Conservation (phyloP, 1,140 invertebrate species). For the Cydia amplana region DNA sequence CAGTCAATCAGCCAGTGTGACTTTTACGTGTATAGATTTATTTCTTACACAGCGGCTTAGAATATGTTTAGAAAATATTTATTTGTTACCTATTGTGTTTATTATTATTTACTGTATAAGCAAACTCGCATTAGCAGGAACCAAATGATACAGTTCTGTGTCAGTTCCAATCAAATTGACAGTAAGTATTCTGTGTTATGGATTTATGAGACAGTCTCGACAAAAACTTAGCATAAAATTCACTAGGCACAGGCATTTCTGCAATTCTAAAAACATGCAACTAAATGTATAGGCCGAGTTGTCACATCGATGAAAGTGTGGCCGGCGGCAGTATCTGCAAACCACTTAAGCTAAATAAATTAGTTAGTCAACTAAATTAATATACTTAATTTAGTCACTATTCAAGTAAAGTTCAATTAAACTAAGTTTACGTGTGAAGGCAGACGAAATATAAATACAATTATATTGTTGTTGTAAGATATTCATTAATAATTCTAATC, state of each 20-base stretch:
- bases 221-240: constrained; percentile 10
- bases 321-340: background rate
- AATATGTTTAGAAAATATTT: too few relatives aligned
- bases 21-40: too few relatives aligned
- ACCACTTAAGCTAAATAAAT: background rate
- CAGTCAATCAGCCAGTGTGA: too few relatives aligned
- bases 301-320: constrained; percentile 1
- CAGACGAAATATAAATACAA: background rate
- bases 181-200: constrained; percentile 2
- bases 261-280: constrained; percentile 7
- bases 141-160: background rate
- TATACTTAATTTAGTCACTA: background rate
- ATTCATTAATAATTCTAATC: too few relatives aligned
- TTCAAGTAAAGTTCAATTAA: background rate
- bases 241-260: background rate
- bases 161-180: background rate
- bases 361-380: background rate
- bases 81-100: too few relatives aligned
- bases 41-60: too few relatives aligned
- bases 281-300: constrained; percentile 4
- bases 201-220: constrained; percentile 1
- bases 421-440: background rate
- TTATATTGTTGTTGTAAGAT: too few relatives aligned
- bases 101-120: too few relatives aligned
- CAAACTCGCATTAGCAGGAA: background rate